Evolutionary conservation across 2,888 invertebrate species (phyloP).

Genomic region (Ectemnius lituratus): DNA sequence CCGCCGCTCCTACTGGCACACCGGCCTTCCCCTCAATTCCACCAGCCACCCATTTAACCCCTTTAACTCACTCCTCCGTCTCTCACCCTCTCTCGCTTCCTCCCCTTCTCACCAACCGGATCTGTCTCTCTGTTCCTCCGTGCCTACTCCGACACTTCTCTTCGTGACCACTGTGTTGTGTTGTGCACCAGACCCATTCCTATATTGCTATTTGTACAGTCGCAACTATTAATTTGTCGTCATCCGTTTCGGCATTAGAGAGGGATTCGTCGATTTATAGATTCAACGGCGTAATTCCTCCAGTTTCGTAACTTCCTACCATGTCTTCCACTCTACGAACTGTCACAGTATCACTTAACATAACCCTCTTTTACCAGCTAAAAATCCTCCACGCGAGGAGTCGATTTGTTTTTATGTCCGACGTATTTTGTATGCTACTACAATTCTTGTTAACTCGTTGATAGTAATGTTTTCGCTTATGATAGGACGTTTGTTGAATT

Average conservation of each 20-base stretch:
- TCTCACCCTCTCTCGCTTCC: background rate
- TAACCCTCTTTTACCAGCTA: no score
- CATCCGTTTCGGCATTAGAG: slow-evolving; percentile 69
- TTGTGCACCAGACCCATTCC: slow-evolving; percentile 41
- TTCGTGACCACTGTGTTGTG: slow-evolving; percentile 44
- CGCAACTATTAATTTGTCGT: slow-evolving; percentile 70
- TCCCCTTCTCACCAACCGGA: background rate
- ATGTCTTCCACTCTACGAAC: no score
- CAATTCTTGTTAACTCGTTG: no score
- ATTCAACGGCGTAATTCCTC: background rate
- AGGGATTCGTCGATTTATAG: slow-evolving; percentile 57
- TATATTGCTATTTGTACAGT: slow-evolving; percentile 68
- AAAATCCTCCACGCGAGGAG: no score
- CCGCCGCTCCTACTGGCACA: slow-evolving; percentile 13
- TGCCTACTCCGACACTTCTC: slow-evolving; percentile 50
- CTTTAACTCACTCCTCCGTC: slow-evolving; percentile 50
- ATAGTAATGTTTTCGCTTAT: no score
- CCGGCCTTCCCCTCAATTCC: slow-evolving; percentile 12
- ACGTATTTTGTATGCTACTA: no score
- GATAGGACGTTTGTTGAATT: no score
- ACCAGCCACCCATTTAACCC: slow-evolving; percentile 51
- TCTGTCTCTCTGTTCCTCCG: slow-evolving; percentile 6
- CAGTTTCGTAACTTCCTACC: no score
- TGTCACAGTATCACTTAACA: no score
- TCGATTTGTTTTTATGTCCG: no score